Evolutionary conservation across 2,888 invertebrate genomes (phyloP), one percentile per base, ranked within the genome.

Genomic region (Dasysyrphus albostriatus): DNA sequence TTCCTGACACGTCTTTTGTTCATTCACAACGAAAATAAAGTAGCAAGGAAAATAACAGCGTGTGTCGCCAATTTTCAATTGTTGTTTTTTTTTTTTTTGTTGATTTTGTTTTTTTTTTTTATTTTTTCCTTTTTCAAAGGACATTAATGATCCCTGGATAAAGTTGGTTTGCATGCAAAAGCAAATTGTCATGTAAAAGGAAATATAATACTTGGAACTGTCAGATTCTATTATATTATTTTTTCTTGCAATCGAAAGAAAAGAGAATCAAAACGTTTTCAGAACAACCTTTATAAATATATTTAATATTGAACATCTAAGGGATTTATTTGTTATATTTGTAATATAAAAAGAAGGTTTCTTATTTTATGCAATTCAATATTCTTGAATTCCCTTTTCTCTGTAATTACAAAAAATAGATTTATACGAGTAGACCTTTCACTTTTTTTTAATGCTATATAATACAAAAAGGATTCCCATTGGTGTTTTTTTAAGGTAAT

Each of bases 131-230:
- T 1, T 32, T 32, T n/a, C 9, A 39, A 59, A 39, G 59, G 19
- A 59, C 39, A 39, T 32, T 7, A 5, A 32, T 32, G 32, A 32
- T 39, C 39, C 16, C 12, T 19, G 39, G 5, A 39, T 19, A 19
- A 3, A 39, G 39, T 34, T 19, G 8, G 10, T 2, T 12, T 59
- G 9, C 5, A 49, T 16, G 12, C 6, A 51, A 44, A 63, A 44
- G 5, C 9, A 29, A 63, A 63, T 29, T 42, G 2, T 29, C 44
- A 2, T 14, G 14, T 37, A 3, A 5, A 37, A 19, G 58, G 37
- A 58, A 58, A 58, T 58, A 12, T 59, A 37, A 58, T 58, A 58
- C 58, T 39, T 19, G 37, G 58, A 58, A 58, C 34, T 58, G 58
- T 58, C 58, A 16, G 16, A 5, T 34, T 58, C 16, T 29, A 32